phyloP scores from a whole-genome alignment of 2,888 invertebrate species.

The Lissocephala sabroskyi region DNA sequence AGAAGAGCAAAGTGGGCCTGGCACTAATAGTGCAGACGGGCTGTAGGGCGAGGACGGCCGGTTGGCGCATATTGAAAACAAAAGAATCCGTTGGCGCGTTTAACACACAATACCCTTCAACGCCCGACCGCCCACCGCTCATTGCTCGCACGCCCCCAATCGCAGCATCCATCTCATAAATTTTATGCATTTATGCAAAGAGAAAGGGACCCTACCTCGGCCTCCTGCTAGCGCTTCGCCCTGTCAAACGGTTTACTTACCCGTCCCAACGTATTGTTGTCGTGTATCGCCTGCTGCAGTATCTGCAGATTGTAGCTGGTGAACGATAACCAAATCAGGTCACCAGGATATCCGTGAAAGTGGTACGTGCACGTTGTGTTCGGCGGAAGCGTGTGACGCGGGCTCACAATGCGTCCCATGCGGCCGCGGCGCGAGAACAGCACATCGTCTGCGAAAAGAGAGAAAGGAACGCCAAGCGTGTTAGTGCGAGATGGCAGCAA shows the following conservation, averaged over 20 bases:
- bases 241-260: slow-evolving; percentile 59
- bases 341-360: slow-evolving; percentile 84
- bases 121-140: not conserved
- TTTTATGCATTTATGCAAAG: slow-evolving; percentile 57
- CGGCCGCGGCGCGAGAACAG: slow-evolving; percentile 77
- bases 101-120: too few species aligned
- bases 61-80: not conserved
- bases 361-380: slow-evolving; percentile 90
- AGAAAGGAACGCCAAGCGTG: too few species aligned
- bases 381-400: slow-evolving; percentile 87
- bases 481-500: too few species aligned
- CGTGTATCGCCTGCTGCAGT: slow-evolving; percentile 77
- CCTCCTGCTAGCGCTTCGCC: not conserved
- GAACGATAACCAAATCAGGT: slow-evolving; percentile 90
- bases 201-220: not conserved
- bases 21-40: not conserved
- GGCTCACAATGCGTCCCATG: slow-evolving; percentile 83
- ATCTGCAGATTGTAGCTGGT: slow-evolving; percentile 88
- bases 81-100: not conserved
- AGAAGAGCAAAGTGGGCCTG: not conserved
- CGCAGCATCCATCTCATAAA: slow-evolving; percentile 23
- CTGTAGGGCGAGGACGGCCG: not conserved
- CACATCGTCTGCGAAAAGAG: slow-evolving; percentile 68
- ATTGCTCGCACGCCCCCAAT: not conserved
- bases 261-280: slow-evolving; percentile 73